Evolutionary conservation across 37 sponge, comb jelly and placozoan genomes (phyloP).

Genomic region (Haliclona indistincta): DNA sequence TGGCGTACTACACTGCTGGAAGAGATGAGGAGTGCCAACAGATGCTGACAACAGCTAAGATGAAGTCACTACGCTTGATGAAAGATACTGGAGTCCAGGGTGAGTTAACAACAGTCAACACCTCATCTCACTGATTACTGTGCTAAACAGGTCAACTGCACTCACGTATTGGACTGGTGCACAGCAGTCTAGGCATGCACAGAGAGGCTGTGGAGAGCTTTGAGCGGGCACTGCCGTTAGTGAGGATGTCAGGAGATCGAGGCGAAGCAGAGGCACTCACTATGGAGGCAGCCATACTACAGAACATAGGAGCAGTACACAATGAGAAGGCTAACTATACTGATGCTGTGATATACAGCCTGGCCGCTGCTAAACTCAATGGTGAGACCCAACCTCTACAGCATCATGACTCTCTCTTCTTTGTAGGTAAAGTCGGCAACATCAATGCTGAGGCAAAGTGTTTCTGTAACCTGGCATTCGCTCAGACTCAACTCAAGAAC

Average conservation of each 20-base stretch:
- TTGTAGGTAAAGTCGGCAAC: conserved; percentile 32
- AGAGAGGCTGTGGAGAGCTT: conserved; percentile 61
- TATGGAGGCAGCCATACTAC: conserved; percentile 67
- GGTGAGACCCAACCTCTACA: conserved; percentile 22
- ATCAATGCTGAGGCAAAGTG: conserved; percentile 60
- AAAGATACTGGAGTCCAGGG: conserved; percentile 30
- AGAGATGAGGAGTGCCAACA: conserved; percentile 45
- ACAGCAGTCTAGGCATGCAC: conserved; percentile 36
- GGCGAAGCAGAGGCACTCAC: conserved; percentile 3
- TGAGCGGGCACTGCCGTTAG: conserved; percentile 64
- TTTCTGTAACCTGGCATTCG: conserved; percentile 72
- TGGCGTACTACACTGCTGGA: conserved; percentile 32
- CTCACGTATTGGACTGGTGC: conserved; percentile 58
- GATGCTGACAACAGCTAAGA: conserved; percentile 51
- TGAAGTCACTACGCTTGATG: conserved; percentile 35
- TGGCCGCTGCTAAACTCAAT: conserved; percentile 59
- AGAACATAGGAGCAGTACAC: conserved; percentile 84
- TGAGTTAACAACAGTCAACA: conserved; percentile 3
- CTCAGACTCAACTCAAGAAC: conserved; percentile 53
- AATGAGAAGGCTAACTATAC: conserved; percentile 59
- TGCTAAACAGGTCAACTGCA: conserved; percentile 53
- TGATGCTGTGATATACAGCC: conserved; percentile 65
- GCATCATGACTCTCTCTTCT: background rate
- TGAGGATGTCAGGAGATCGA: background rate
- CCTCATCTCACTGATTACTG: background rate